phyloP scores from a whole-genome alignment of 2,113 vertebrate species.

The Meleagris gallopavo region DNA sequence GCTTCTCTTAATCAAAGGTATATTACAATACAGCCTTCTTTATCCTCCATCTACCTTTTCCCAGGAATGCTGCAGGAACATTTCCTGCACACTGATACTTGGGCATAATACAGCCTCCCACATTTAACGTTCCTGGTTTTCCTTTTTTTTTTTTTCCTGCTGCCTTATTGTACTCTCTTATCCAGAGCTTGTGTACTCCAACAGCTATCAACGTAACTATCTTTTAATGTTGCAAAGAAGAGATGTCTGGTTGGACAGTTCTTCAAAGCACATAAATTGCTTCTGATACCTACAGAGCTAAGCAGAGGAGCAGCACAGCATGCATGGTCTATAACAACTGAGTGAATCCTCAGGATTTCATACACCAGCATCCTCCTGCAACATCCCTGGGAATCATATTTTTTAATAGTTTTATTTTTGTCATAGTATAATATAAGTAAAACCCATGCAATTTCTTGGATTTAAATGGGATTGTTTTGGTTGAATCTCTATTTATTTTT shows the following conservation, averaged over 20 bases:
- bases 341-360: not conserved
- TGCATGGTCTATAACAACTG: not conserved
- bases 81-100: not conserved
- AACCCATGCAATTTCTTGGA: not conserved
- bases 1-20: not conserved
- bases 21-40: not conserved
- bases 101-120: not conserved
- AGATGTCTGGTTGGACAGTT: not conserved
- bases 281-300: not conserved
- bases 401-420: not conserved
- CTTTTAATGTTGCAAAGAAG: not conserved
- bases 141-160: not conserved
- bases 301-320: not conserved
- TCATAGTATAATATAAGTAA: not conserved
- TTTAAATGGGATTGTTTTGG: not conserved
- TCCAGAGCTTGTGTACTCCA: not conserved
- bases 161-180: not conserved
- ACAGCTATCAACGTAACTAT: not conserved
- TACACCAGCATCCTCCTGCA: not conserved
- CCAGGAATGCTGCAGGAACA: not conserved
- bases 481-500: too few species aligned
- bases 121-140: not conserved
- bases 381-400: not conserved
- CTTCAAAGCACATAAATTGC: not conserved
- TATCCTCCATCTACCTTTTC: not conserved